Evolutionary conservation across 2,113 vertebrate genomes (phyloP), one percentile per base, ranked within the genome.

Genomic region (Ceyx melanurus): DNA sequence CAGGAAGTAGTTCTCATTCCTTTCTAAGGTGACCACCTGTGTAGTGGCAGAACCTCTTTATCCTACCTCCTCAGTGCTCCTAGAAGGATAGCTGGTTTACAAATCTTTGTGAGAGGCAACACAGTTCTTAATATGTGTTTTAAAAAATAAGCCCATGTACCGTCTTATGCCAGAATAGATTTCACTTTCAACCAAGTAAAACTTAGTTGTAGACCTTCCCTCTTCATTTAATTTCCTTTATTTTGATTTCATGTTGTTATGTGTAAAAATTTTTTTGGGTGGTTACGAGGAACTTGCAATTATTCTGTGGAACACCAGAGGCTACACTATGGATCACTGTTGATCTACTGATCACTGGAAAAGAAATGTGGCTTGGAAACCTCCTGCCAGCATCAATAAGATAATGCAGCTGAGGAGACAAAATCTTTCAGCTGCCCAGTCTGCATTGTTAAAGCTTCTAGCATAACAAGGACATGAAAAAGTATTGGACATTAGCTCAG

Each of bases 311-410:
- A 89, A 54, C 18, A 89, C 42, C 23, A 33, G 21, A 85, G 78
- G 45, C 54, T 65, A 45, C 42, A 50, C 20, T 35, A 26, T 90
- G 61, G 61, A 81, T 87, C 66, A 20, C n/a, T 93, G 65, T 92
- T 89, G 87, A 84, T 87, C 62, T 92, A n/a, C 53, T 75, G 84
- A 87, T 54, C 70, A 57, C 28, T 57, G 23, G 66, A 66, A 75
- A 90, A 93, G 74, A 93, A 92, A 82, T 42, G 54, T 79, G 71
- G 14, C 66, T 54, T 54, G 40, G 25, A 96, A 93, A 57, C 16
- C n/a, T 72, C 84, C 16, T 45, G n/a, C 53, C 62, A 68, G 50
- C 11, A 79, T 57, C 62, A 57, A 79, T 89, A 84, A 87, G 21
- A 56, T 91, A 91, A 89, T 50, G 74, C 23, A 75, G 12, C 29